Percentiles rank a stretch among this genome's conserved stretches.
Evolutionary conservation across 2,888 invertebrate species (phyloP).

Genomic region (Drosophila algonquin): DNA sequence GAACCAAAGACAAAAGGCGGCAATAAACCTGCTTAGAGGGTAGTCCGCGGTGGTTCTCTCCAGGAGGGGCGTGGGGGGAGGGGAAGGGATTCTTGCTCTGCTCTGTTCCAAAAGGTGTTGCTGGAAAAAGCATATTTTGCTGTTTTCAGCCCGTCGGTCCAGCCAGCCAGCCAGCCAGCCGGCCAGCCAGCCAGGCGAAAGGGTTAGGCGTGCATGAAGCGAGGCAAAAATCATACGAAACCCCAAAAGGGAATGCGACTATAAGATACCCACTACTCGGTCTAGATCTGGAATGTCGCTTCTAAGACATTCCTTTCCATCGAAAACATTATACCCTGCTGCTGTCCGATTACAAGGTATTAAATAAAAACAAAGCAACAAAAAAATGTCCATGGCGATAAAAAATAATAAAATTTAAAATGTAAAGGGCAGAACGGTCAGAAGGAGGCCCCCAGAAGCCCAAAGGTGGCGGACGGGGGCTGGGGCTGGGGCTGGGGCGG

Average conservation of each 20-base stretch:
- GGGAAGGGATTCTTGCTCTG: neutral
- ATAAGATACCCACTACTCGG: neutral
- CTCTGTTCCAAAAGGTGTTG: conserved; percentile 13
- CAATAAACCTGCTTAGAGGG: conserved; percentile 57
- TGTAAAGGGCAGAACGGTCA: conserved; percentile 56
- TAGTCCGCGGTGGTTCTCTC: neutral
- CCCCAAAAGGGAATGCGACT: neutral
- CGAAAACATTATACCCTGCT: neutral
- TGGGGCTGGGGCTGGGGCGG: neutral
- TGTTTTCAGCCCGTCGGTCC: conserved; percentile 17
- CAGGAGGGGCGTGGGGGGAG: neutral
- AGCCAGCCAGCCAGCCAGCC: neutral
- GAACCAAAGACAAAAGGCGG: conserved; percentile 66
- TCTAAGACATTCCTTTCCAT: too few relatives aligned
- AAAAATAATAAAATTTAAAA: conserved; percentile 75
- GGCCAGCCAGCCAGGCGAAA: conserved; percentile 38
- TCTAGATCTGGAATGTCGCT: too few relatives aligned
- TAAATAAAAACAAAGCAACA: conserved; percentile 7
- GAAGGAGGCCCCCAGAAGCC: conserved; percentile 2
- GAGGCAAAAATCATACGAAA: neutral
- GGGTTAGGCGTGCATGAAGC: conserved; percentile 35
- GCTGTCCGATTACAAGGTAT: neutral
- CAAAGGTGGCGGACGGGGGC: neutral
- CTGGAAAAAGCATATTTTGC: conserved; percentile 69
- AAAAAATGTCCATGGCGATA: conserved; percentile 58